Evolutionary conservation across 2,888 invertebrate species (phyloP).

Genomic region (Malthinus seriepunctatus): DNA sequence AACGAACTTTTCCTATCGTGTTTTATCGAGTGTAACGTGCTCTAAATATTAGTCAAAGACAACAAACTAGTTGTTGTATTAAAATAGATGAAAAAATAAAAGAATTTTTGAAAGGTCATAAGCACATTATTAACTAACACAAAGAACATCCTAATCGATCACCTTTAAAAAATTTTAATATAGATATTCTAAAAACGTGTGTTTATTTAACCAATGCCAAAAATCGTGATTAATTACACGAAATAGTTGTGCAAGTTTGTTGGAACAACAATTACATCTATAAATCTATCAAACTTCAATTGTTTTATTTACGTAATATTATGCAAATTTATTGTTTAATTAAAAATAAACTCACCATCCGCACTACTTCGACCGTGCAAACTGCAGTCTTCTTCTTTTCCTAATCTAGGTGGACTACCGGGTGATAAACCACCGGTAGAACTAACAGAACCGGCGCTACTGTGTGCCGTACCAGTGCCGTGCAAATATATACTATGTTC

Average conservation of each 20-base stretch:
- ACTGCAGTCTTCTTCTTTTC: conserved; percentile 68
- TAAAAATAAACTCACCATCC: conserved; percentile 54
- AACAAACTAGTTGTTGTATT: too few relatives aligned
- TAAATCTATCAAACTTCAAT: too few relatives aligned
- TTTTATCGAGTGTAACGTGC: too few relatives aligned
- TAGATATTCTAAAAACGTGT: background rate
- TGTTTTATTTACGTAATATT: too few relatives aligned
- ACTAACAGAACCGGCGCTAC: conserved; percentile 54
- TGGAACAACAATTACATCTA: too few relatives aligned
- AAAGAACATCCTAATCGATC: too few relatives aligned
- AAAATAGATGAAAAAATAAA: too few relatives aligned
- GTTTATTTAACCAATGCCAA: conserved; percentile 3
- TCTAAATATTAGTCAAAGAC: too few relatives aligned
- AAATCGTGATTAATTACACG: background rate
- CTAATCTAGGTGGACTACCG: conserved; percentile 55
- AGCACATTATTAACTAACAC: background rate
- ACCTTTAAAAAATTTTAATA: too few relatives aligned
- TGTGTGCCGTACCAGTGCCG: conserved; percentile 50
- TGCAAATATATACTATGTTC: conserved; percentile 49
- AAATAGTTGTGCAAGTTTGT: too few relatives aligned
- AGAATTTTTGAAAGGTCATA: background rate
- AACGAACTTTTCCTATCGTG: too few relatives aligned
- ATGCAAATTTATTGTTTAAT: too few relatives aligned
- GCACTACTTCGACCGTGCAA: conserved; percentile 65
- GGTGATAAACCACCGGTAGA: conserved; percentile 55